A percentile compares a stretch with the other conserved stretches of the same genome.
Conservation (phyloP, 2,797 vertebrate genomes). For the Kryptolebias ocellatus region DNA sequence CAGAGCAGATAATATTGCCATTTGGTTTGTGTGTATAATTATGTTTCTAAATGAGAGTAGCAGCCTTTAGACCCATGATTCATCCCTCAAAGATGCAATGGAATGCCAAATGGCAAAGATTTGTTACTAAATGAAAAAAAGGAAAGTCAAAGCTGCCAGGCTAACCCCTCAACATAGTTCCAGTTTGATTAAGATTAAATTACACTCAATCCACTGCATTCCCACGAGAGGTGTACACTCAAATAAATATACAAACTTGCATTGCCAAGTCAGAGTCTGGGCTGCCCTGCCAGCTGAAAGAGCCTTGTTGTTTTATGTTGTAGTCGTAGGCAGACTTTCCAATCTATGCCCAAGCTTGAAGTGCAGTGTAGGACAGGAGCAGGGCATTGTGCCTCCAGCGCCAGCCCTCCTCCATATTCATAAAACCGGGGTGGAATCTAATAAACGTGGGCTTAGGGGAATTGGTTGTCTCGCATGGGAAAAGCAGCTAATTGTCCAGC, state of each 20-base stretch:
- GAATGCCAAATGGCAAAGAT: too few species aligned
- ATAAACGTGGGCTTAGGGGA: conserved; percentile 68
- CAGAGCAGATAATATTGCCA: too few species aligned
- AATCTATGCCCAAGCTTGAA: conserved; percentile 49
- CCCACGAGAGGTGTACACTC: conserved; percentile 22
- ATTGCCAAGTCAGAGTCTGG: conserved; percentile 13
- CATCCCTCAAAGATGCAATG: not conserved
- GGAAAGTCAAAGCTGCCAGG: not conserved
- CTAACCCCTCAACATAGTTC: not conserved
- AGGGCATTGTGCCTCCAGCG: conserved; percentile 64
- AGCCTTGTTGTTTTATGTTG: conserved; percentile 55
- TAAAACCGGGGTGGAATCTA: conserved; percentile 73
- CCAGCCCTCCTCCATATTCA: conserved; percentile 77
- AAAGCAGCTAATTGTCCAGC: conserved; percentile 58
- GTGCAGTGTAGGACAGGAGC: conserved; percentile 54
- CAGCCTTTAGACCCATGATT: not conserved
- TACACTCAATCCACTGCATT: conserved; percentile 9
- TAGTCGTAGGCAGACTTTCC: conserved; percentile 65
- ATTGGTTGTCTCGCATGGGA: conserved; percentile 66
- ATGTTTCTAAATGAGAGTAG: too few species aligned
- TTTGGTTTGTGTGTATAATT: too few species aligned
- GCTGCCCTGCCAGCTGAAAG: conserved; percentile 50
- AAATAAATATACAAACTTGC: conserved; percentile 13
- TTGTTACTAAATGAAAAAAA: not conserved
- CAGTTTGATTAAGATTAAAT: conserved; percentile 13